Evolutionary conservation across 2,888 invertebrate species (phyloP).

Genomic region (Galerucella nymphaeae): DNA sequence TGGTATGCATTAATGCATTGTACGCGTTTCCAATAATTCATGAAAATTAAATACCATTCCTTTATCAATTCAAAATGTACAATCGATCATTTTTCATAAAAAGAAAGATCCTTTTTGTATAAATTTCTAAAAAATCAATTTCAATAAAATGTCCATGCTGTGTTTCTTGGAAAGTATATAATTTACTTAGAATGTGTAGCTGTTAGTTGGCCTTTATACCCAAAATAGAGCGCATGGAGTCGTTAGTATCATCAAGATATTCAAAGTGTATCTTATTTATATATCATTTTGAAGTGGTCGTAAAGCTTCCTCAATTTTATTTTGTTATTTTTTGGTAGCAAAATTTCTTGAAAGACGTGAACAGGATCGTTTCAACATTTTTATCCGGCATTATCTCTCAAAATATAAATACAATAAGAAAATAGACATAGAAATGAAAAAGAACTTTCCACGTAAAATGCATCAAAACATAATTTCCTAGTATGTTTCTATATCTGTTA

Average conservation of each 20-base stretch:
- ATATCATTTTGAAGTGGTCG: slow-evolving; percentile 16
- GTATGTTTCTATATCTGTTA: no score
- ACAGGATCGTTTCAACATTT: not conserved
- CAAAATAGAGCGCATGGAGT: slow-evolving; percentile 8
- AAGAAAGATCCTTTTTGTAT: not conserved
- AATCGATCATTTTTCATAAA: no score
- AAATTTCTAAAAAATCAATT: not conserved
- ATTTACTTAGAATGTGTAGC: not conserved
- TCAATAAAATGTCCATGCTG: not conserved
- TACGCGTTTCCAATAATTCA: no score
- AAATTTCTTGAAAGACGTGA: not conserved
- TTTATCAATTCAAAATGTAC: no score
- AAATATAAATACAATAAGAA: not conserved
- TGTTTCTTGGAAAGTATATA: not conserved
- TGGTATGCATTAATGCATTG: no score
- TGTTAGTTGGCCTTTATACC: slow-evolving; percentile 1
- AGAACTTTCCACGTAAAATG: not conserved
- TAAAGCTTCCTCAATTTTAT: slow-evolving; percentile 9
- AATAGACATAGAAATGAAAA: not conserved
- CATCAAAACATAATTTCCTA: no score
- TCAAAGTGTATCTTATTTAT: slow-evolving; percentile 15
- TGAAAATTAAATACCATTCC: no score
- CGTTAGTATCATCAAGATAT: slow-evolving; percentile 7
- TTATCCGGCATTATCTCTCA: not conserved
- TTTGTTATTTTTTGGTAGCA: not conserved